These are phyloP conservation scores for Cliona cf. orientalis DNA, from an alignment of 37 sponge, comb jelly and placozoan genomes.

Conservation along the genomic window DNA sequence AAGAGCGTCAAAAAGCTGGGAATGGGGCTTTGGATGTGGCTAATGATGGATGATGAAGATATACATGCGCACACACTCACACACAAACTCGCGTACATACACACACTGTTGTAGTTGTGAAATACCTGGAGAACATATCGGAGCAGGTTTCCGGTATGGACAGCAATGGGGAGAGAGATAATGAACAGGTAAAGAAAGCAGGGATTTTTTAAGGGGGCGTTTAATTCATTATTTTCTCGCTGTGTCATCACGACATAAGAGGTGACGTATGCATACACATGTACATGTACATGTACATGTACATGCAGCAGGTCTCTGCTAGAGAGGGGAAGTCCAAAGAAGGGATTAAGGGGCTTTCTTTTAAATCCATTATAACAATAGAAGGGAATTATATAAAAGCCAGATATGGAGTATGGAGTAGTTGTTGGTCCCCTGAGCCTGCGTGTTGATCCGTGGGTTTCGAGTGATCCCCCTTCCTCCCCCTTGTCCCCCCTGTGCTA, in stretches of 20 bases:
- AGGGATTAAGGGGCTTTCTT: too few species aligned
- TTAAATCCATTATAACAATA: too few species aligned
- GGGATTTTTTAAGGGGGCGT: neutral
- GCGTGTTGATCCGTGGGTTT: too few species aligned
- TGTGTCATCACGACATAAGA: neutral
- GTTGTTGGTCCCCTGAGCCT: too few species aligned
- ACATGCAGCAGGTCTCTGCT: too few species aligned
- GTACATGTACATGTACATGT: slow-evolving; percentile 26
- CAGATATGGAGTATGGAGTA: too few species aligned
- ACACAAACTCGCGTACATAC: slow-evolving; percentile 19
- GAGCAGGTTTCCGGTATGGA: neutral
- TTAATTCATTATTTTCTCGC: neutral
- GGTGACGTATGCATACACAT: slow-evolving; percentile 19
- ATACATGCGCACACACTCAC: neutral
- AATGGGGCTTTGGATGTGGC: too few species aligned
- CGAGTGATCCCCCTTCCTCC: too few species aligned
- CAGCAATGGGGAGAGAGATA: neutral
- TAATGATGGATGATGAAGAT: neutral
- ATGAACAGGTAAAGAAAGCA: slow-evolving; percentile 7
- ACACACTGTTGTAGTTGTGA: slow-evolving; percentile 18
- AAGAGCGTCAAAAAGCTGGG: too few species aligned
- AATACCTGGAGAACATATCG: slow-evolving; percentile 19
- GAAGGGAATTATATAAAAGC: too few species aligned
- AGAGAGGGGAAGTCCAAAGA: too few species aligned
- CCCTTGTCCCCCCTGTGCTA: too few species aligned